These are phyloP conservation scores for Gymnarchus niloticus DNA, from an alignment of 2,113 vertebrate genomes.

Conservation along the genomic window DNA sequence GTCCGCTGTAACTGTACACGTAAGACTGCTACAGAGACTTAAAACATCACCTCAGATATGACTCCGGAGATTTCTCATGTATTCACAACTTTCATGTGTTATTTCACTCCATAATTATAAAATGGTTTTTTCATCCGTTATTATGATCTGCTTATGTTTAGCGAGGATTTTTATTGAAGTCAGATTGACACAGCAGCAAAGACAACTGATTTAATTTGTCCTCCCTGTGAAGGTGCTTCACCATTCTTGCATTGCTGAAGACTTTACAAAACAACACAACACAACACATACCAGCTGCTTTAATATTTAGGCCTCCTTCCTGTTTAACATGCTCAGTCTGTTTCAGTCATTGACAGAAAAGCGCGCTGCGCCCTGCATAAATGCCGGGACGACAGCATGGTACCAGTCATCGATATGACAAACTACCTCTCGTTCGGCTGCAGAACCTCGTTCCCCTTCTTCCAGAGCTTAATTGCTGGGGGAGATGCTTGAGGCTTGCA, in stretches of 20 bases:
- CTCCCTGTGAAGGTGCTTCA: not conserved
- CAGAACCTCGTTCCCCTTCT: slow-evolving; percentile 75
- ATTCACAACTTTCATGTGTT: no score
- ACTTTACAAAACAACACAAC: not conserved
- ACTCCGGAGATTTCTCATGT: no score
- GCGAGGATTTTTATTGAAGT: not conserved
- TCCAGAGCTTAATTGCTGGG: slow-evolving; percentile 79
- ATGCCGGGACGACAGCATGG: not conserved
- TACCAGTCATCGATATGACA: slow-evolving; percentile 26
- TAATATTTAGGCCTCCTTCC: not conserved
- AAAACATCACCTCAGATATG: not conserved
- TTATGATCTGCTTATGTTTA: not conserved
- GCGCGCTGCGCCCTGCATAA: not conserved
- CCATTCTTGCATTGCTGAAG: not conserved
- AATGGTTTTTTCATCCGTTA: not conserved
- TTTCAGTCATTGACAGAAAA: not conserved
- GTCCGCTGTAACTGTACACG: not conserved
- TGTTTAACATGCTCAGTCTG: not conserved
- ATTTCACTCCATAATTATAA: no score
- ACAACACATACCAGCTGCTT: not conserved
- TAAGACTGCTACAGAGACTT: not conserved
- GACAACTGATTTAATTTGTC: not conserved
- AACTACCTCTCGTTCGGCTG: slow-evolving; percentile 79
- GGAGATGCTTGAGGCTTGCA: slow-evolving; percentile 87
- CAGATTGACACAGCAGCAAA: not conserved